Evolutionary conservation across 2,113 vertebrate species (phyloP).

Genomic region (Hemicordylus capensis): DNA sequence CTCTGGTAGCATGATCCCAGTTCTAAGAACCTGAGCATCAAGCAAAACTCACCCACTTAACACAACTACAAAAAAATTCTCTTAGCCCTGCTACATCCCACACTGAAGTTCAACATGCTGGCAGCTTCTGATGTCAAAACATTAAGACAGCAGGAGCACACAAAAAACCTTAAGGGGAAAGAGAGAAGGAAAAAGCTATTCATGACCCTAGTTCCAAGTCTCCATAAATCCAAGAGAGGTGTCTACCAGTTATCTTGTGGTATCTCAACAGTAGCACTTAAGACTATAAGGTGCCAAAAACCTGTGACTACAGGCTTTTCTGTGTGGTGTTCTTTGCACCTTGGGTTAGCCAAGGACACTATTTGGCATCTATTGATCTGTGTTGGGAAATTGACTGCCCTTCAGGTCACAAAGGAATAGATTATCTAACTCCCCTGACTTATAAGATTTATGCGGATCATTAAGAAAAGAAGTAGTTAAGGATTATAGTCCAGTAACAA

Average conservation of each 20-base stretch:
- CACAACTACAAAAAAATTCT: neutral
- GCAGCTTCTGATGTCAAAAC: neutral
- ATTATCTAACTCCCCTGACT: slow-evolving; percentile 27
- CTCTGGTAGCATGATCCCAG: too few relatives aligned
- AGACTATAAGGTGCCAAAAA: neutral
- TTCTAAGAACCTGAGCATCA: neutral
- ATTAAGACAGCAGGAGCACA: neutral
- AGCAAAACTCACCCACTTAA: neutral
- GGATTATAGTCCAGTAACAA: slow-evolving; percentile 50
- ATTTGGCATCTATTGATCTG: neutral
- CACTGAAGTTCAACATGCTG: neutral
- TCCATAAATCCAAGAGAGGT: neutral
- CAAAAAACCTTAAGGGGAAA: neutral
- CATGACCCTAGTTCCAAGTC: neutral
- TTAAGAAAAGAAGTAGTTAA: slow-evolving; percentile 52
- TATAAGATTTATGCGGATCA: slow-evolving; percentile 49
- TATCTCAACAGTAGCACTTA: neutral
- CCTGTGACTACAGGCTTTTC: neutral
- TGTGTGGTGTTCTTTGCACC: neutral
- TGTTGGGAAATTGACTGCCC: neutral
- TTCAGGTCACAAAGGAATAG: slow-evolving; percentile 37
- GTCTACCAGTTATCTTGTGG: neutral
- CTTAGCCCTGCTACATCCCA: neutral
- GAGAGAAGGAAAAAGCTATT: neutral
- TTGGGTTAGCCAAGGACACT: neutral